Percentiles rank a stretch among this genome's conserved stretches.
phyloP scores from a whole-genome alignment of 2,113 vertebrate species.

The Aphelocoma coerulescens region DNA sequence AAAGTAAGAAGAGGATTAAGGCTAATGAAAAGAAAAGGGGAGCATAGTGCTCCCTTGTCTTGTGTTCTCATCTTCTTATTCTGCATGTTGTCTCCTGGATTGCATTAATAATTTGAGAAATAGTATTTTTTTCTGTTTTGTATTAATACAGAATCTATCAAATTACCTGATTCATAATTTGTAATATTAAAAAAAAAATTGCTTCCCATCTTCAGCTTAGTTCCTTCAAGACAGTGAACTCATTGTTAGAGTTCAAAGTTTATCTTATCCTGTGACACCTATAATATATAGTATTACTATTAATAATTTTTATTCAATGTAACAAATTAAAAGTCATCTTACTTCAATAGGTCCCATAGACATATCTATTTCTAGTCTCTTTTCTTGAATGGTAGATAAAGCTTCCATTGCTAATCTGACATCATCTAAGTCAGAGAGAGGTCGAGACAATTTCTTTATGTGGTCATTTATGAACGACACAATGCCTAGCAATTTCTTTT shows the following conservation, averaged over 20 bases:
- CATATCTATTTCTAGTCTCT: constrained; percentile 79
- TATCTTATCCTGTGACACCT: background rate
- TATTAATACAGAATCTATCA: background rate
- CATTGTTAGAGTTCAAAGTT: background rate
- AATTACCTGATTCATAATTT: background rate
- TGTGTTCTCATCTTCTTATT: background rate
- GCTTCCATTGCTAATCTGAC: constrained; percentile 80
- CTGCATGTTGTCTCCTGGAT: background rate
- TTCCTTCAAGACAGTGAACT: background rate
- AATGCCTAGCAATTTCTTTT: constrained; percentile 78
- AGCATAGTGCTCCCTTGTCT: background rate
- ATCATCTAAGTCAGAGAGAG: constrained; percentile 81
- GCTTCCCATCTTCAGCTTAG: background rate
- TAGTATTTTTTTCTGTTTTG: background rate
- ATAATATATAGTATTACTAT: background rate
- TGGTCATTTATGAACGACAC: constrained; percentile 66
- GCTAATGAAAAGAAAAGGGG: background rate
- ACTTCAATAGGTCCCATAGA: constrained; percentile 83
- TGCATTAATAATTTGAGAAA: background rate
- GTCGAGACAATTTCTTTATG: constrained; percentile 73
- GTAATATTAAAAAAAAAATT: background rate
- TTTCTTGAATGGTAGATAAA: constrained; percentile 74
- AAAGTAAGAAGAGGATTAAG: background rate
- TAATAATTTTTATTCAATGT: background rate
- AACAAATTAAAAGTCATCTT: constrained; percentile 30